phyloP scores from a whole-genome alignment of 1,140 invertebrate species.

The Drosophila willistoni region DNA sequence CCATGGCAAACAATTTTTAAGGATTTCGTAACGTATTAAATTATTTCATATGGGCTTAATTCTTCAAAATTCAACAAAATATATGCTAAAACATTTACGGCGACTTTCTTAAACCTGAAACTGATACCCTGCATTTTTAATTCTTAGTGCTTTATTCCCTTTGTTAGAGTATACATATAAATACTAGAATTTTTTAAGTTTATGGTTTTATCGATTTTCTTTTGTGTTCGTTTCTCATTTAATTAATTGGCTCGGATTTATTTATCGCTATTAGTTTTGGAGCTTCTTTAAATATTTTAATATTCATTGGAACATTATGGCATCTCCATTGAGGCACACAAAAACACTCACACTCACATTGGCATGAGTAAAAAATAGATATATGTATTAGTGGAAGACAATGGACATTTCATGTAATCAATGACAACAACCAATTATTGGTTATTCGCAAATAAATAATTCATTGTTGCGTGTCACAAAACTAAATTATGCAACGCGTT shows the following conservation, averaged over 20 bases:
- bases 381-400: slow-evolving; percentile 3
- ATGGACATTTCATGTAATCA: slow-evolving; percentile 16
- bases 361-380: not conserved
- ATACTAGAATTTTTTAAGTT: not conserved
- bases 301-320: slow-evolving; percentile 58
- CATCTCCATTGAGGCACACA: slow-evolving; percentile 6
- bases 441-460: not conserved
- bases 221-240: slow-evolving; percentile 36
- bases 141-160: not conserved
- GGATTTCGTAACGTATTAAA: too few relatives aligned
- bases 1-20: too few relatives aligned
- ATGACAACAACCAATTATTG: not conserved
- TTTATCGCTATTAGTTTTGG: slow-evolving; percentile 39
- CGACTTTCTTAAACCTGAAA: too few relatives aligned
- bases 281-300: slow-evolving; percentile 61
- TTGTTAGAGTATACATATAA: not conserved
- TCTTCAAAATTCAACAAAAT: too few relatives aligned
- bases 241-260: slow-evolving; percentile 74
- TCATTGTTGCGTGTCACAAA: not conserved
- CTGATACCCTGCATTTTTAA: too few relatives aligned
- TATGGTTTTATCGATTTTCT: not conserved
- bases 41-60: too few relatives aligned
- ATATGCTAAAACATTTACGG: too few relatives aligned
- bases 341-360: slow-evolving; percentile 1
- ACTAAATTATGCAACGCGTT: slow-evolving; percentile 18